A percentile compares a stretch with the other conserved stretches of the same genome.
These are phyloP conservation scores for Larimichthys crocea DNA, from an alignment of 2,113 vertebrate genomes.

Conservation along the genomic window DNA sequence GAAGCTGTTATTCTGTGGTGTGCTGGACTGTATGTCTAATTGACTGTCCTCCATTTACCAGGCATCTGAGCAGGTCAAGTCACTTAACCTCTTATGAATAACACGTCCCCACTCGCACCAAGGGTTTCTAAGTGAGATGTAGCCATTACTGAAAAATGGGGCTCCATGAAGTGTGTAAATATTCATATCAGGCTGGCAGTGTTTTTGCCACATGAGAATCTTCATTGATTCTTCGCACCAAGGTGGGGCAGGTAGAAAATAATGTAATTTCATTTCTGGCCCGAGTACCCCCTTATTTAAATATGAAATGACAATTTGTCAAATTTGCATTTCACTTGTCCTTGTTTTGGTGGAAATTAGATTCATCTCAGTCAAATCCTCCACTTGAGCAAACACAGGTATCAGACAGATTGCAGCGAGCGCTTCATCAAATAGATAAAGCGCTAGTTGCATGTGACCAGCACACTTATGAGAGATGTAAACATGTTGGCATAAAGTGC, in stretches of 20 bases:
- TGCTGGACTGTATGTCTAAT: conserved; percentile 58
- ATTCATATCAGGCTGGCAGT: conserved; percentile 63
- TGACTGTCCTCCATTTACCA: conserved; percentile 72
- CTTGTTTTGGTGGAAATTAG: conserved; percentile 28
- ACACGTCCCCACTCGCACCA: conserved; percentile 64
- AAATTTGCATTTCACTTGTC: conserved; percentile 23
- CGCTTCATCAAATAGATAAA: conserved; percentile 20
- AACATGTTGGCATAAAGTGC: conserved; percentile 28
- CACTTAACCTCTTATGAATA: conserved; percentile 80
- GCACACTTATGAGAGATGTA: conserved; percentile 36
- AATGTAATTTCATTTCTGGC: conserved; percentile 43
- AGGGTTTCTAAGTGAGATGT: conserved; percentile 72
- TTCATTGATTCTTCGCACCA: conserved; percentile 30
- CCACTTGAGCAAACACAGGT: background rate
- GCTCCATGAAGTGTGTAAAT: conserved; percentile 68
- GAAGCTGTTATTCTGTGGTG: conserved; percentile 50
- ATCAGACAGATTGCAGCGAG: conserved; percentile 3
- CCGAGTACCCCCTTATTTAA: conserved; percentile 29
- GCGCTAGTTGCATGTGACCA: conserved; percentile 34
- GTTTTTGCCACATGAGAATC: conserved; percentile 16
- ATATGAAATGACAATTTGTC: conserved; percentile 51
- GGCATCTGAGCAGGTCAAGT: conserved; percentile 75
- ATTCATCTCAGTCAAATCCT: conserved; percentile 16
- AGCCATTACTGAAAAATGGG: conserved; percentile 56
- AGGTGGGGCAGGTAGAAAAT: conserved; percentile 49